Base-by-base conservation (phyloP, 2,888 invertebrate species). In the Standfussiana lucernea region DNA sequence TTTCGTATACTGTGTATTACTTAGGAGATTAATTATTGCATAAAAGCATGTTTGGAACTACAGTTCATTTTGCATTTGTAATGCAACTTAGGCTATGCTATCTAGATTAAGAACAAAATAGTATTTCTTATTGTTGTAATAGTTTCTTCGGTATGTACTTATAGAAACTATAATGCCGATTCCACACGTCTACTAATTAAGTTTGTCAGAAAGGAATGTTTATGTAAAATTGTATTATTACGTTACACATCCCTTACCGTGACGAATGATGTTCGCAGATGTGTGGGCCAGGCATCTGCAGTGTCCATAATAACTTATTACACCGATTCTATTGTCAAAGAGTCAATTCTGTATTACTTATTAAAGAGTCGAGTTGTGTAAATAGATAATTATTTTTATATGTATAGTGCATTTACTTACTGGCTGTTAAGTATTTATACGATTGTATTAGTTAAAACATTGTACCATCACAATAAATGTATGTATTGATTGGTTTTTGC, bases 381-480 rank as follows among this genome's bases (percentile, higher is more conserved):
- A 94, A 96, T 96, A 96, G 91, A 83, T 90, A 89, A 90, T 92
- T 93, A 88, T 90, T 92, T 91, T 91, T 90, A 90, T 93, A 95
- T 95, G 93, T 95, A 93, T 95, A 95, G 94, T 94, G 95, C 96
- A 95, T 96, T 96, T 96, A 96, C 90, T 93, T 94, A 93, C 93
- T 91, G 94, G 94, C 95, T 96, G 94, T 95, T 94, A 94, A 94
- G 93, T 95, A 95, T 95, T 94, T 94, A 95, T 94, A 93, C 91
- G 89, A 90, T 85, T 90, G 86, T 85, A 89, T 90, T 90, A 91
- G 88, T 87, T 88, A 90, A 82, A 91, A 90, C 89, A 88, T 90
- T 87, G 74, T 91, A 93, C 88, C 91, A 92, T 93, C 93, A 93
- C 92, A 92, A 91, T 84, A 86, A 86, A 88, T 88, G 79, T 89